phyloP scores from a whole-genome alignment of 2,888 invertebrate species.

The Hydrotaea diabolus region DNA sequence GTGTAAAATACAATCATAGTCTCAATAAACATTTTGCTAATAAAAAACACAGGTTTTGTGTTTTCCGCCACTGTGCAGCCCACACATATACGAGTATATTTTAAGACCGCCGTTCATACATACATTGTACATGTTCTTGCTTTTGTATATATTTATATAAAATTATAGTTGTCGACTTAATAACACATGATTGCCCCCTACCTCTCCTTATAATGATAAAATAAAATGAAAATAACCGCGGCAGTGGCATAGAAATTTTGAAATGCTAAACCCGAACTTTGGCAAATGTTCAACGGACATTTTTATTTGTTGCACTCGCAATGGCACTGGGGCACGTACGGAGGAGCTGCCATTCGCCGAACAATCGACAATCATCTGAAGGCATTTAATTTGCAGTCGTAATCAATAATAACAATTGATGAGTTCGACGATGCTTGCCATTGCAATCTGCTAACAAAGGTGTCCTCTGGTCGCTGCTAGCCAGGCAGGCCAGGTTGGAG shows the following conservation, averaged over 20 bases:
- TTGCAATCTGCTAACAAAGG: background rate
- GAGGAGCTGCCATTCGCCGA: slow-evolving; percentile 35
- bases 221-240: slow-evolving; percentile 40
- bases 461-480: too few species aligned
- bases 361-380: slow-evolving; percentile 48
- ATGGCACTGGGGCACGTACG: slow-evolving; percentile 65
- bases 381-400: slow-evolving; percentile 79
- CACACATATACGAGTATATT: too few species aligned
- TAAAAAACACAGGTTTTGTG: too few species aligned
- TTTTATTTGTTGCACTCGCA: slow-evolving; percentile 21
- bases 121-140: background rate
- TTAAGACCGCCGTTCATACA: background rate
- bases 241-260: slow-evolving; percentile 33
- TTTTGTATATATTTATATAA: slow-evolving; percentile 34
- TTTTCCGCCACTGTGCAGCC: too few species aligned
- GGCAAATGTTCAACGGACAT: slow-evolving; percentile 8
- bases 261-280: slow-evolving; percentile 9
- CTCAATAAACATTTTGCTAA: too few species aligned
- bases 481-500: slow-evolving; percentile 39
- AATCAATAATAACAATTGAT: slow-evolving; percentile 74
- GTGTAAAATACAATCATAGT: too few species aligned
- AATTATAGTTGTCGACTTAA: slow-evolving; percentile 67
- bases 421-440: slow-evolving; percentile 35
- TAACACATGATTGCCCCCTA: slow-evolving; percentile 58
- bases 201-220: slow-evolving; percentile 39